These are phyloP conservation scores for Drosophila littoralis DNA, from an alignment of 1,140 invertebrate genomes.

Conservation along the genomic window DNA sequence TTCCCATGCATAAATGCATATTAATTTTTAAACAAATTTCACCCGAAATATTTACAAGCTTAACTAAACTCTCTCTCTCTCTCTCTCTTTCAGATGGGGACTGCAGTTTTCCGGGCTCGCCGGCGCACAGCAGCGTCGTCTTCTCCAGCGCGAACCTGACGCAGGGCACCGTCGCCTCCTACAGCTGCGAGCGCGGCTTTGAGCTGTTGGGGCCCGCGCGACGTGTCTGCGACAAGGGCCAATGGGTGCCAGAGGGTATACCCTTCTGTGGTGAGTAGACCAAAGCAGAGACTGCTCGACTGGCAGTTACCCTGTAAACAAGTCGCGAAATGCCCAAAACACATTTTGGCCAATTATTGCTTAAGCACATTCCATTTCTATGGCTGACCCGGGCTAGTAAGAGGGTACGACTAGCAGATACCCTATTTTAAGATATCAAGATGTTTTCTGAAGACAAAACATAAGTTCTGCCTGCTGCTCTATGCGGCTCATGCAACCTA, in stretches of 20 bases:
- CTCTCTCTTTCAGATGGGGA: constrained; percentile 56
- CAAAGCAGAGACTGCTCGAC: neutral
- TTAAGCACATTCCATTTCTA: no score
- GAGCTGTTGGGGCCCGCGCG: constrained; percentile 94
- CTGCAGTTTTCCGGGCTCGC: constrained; percentile 96
- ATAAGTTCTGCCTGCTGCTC: no score
- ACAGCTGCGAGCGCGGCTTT: constrained; percentile 95
- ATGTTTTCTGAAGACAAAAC: no score
- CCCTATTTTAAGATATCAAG: no score
- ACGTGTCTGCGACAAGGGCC: constrained; percentile 91
- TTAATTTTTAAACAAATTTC: constrained; percentile 27
- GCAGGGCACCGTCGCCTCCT: constrained; percentile 91
- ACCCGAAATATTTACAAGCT: constrained; percentile 20
- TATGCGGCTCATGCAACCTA: no score
- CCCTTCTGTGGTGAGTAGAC: constrained; percentile 95
- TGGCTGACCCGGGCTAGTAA: no score
- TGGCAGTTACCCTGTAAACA: neutral
- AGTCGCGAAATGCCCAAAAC: no score
- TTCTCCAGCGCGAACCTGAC: constrained; percentile 90
- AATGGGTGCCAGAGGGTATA: constrained; percentile 95
- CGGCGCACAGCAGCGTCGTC: constrained; percentile 92
- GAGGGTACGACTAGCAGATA: no score
- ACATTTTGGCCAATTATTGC: no score
- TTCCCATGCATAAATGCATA: constrained; percentile 38
- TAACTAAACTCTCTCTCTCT: constrained; percentile 21